phyloP scores from a whole-genome alignment of 2,797 vertebrate species.

The Myoxocephalus aenaeus region DNA sequence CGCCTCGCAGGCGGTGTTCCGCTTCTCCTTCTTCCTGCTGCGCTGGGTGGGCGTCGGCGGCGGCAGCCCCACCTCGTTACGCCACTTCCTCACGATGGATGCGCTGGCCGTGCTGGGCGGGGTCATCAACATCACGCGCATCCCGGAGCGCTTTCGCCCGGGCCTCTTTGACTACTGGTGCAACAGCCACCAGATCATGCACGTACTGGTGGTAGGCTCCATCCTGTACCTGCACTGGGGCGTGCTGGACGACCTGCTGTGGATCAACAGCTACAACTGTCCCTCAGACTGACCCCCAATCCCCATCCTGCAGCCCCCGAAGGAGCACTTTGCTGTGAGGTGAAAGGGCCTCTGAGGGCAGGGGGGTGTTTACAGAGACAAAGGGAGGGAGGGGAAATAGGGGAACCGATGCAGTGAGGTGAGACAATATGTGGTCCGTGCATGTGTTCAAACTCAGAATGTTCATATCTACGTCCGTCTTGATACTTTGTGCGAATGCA shows the following conservation, averaged over 20 bases:
- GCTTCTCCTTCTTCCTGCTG: conserved; percentile 91
- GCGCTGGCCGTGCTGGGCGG: conserved; percentile 91
- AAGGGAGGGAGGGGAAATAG: neutral
- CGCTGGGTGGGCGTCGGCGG: conserved; percentile 89
- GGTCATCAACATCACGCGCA: conserved; percentile 91
- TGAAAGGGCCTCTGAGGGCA: conserved; percentile 33
- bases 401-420: conserved; percentile 32
- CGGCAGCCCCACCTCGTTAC: conserved; percentile 90
- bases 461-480: conserved; percentile 76
- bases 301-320: neutral
- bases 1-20: conserved; percentile 91
- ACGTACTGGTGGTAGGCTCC: conserved; percentile 92
- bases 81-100: conserved; percentile 93
- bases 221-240: conserved; percentile 94
- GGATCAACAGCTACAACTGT: conserved; percentile 90
- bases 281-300: conserved; percentile 86
- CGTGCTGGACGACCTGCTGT: conserved; percentile 92
- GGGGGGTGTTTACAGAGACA: conserved; percentile 32
- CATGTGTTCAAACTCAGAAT: conserved; percentile 73
- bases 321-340: conserved; percentile 4
- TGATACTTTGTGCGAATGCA: conserved; percentile 59
- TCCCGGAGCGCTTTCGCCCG: conserved; percentile 92
- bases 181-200: conserved; percentile 98
- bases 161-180: conserved; percentile 96
- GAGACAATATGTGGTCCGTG: conserved; percentile 47